Conservation (phyloP, 2,888 invertebrate genomes). For the Lasioglossum morio region DNA sequence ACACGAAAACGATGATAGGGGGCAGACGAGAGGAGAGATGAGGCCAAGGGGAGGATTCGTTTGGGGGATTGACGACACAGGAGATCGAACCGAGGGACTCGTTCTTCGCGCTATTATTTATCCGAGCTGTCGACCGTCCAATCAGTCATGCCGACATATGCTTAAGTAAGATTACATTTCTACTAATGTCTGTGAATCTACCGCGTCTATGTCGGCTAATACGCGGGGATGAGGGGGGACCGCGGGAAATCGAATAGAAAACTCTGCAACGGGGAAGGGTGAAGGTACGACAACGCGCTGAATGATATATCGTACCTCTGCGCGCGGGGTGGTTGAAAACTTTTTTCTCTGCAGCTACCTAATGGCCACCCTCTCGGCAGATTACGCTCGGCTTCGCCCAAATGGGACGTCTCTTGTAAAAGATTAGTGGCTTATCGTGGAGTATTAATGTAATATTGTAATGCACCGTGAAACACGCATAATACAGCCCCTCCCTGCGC, state of each 20-base stretch:
- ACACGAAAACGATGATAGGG: slow-evolving; percentile 2
- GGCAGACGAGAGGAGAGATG: slow-evolving; percentile 19
- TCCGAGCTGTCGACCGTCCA: slow-evolving; percentile 79
- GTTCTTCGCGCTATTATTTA: slow-evolving; percentile 77
- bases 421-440: slow-evolving; percentile 82
- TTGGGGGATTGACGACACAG: slow-evolving; percentile 41
- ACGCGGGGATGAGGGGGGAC: slow-evolving; percentile 39
- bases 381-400: slow-evolving; percentile 78
- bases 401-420: slow-evolving; percentile 77
- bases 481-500: slow-evolving; percentile 54
- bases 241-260: slow-evolving; percentile 58
- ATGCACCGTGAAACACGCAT: slow-evolving; percentile 72
- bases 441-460: slow-evolving; percentile 79
- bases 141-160: slow-evolving; percentile 84
- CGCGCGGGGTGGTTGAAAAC: slow-evolving; percentile 63
- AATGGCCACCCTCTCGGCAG: slow-evolving; percentile 81
- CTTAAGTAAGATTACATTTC: slow-evolving; percentile 84
- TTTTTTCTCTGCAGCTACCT: slow-evolving; percentile 71
- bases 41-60: slow-evolving; percentile 18
- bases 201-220: slow-evolving; percentile 60
- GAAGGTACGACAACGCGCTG: slow-evolving; percentile 52
- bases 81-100: slow-evolving; percentile 57
- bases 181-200: slow-evolving; percentile 77
- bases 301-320: slow-evolving; percentile 79
- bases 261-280: slow-evolving; percentile 46